phyloP scores from a whole-genome alignment of 2,113 vertebrate genomes.

The Macrotus californicus region DNA sequence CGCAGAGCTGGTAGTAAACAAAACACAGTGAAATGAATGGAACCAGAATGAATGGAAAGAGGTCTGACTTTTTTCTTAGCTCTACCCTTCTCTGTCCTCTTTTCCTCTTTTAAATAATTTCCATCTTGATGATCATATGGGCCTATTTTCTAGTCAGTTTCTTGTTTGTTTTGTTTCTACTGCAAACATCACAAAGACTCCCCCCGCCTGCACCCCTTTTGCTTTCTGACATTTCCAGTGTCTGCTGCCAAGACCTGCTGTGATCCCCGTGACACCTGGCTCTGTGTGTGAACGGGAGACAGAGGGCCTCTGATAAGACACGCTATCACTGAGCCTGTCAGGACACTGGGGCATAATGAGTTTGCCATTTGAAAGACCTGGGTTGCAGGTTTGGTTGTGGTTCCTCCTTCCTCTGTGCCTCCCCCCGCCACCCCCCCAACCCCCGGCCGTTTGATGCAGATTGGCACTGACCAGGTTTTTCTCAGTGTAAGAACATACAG shows the following conservation, averaged over 20 bases:
- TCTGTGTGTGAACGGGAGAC: not conserved
- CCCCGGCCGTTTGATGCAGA: not conserved
- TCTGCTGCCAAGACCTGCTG: not conserved
- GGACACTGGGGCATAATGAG: not conserved
- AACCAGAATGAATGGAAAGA: not conserved
- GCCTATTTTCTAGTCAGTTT: not conserved
- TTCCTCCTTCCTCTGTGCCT: not conserved
- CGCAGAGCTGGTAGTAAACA: not conserved
- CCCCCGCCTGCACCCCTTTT: not conserved
- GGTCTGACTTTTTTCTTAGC: accelerated
- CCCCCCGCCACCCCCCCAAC: too few relatives aligned
- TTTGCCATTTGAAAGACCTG: slow-evolving; percentile 43
- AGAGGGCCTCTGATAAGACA: not conserved
- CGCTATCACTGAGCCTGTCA: not conserved
- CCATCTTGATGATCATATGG: accelerated
- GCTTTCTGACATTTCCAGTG: slow-evolving; percentile 41
- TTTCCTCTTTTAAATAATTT: too few relatives aligned
- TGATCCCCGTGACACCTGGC: not conserved
- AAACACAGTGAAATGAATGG: not conserved
- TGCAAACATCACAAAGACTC: not conserved
- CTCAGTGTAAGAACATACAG: slow-evolving; percentile 20
- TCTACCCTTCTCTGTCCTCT: too few relatives aligned
- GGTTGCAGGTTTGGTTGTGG: not conserved
- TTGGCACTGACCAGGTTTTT: not conserved
- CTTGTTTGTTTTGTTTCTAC: not conserved